Conservation (phyloP, 2,888 invertebrate species). For the Sussaba pulchella region DNA sequence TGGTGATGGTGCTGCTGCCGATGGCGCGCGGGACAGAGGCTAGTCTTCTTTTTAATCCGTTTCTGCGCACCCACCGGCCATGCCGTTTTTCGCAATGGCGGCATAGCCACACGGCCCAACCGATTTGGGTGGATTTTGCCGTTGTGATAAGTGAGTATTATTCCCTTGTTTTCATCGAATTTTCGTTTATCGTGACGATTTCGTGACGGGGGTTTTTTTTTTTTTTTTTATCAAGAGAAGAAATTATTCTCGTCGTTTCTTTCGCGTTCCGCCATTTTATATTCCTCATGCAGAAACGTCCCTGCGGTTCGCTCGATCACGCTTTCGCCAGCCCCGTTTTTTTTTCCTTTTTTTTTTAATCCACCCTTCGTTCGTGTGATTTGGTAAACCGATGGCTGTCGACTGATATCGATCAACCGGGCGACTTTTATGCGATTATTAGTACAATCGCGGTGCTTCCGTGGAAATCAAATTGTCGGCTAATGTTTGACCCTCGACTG, state of each 20-base stretch:
- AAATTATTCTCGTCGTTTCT: not conserved
- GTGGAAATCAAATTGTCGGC: constrained; percentile 50
- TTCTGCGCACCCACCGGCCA: constrained; percentile 74
- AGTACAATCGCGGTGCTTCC: constrained; percentile 43
- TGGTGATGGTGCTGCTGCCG: constrained; percentile 48
- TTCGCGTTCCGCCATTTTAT: not conserved
- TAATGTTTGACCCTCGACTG: constrained; percentile 5
- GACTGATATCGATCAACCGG: constrained; percentile 54
- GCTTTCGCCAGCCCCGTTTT: not conserved
- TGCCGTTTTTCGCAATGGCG: constrained; percentile 78
- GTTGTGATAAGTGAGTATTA: constrained; percentile 68
- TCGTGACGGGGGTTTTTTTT: not conserved
- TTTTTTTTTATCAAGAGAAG: too few species aligned
- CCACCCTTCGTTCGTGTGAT: constrained; percentile 36
- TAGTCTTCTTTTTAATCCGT: constrained; percentile 39
- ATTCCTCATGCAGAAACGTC: not conserved
- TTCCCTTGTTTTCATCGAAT: not conserved
- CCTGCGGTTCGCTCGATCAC: constrained; percentile 1
- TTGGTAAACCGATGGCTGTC: constrained; percentile 32
- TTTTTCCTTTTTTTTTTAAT: constrained; percentile 6
- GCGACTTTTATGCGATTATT: constrained; percentile 62
- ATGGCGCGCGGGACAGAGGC: constrained; percentile 36
- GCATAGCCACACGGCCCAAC: constrained; percentile 67
- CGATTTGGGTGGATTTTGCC: constrained; percentile 67
- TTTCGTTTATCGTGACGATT: not conserved